A percentile compares a stretch with the other conserved stretches of the same genome.
These are phyloP conservation scores for Bruchidius siliquastri DNA, from an alignment of 2,888 invertebrate genomes.

Conservation along the genomic window DNA sequence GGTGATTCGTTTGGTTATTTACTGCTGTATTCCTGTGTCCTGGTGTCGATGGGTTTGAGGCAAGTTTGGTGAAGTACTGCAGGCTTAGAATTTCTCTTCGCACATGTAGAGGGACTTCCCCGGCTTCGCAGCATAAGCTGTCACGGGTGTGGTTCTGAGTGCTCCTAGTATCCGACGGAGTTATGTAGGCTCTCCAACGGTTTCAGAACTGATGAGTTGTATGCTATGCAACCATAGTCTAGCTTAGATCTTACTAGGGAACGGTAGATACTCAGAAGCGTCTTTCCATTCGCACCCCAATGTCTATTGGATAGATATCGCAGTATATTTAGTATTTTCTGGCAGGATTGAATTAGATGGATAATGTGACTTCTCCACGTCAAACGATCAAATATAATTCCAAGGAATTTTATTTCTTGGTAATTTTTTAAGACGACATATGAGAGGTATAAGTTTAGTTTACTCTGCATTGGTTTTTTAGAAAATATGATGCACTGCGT, in stretches of 20 bases:
- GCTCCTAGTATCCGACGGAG: constrained; percentile 1
- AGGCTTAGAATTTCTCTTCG: background rate
- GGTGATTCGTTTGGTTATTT: background rate
- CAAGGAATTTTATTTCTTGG: background rate
- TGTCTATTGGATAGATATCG: background rate
- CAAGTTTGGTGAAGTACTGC: background rate
- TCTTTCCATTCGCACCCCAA: background rate
- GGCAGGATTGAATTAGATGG: constrained; percentile 1
- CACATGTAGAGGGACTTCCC: background rate
- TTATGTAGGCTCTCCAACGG: background rate
- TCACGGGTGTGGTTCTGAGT: background rate
- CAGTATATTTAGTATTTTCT: background rate
- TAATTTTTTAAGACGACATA: background rate
- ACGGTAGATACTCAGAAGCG: background rate
- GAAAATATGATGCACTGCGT: background rate
- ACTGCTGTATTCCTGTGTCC: background rate
- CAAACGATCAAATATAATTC: background rate
- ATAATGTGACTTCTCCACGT: background rate
- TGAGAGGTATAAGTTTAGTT: background rate
- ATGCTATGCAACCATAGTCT: background rate
- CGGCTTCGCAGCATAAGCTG: background rate
- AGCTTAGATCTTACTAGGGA: background rate
- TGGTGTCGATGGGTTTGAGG: background rate
- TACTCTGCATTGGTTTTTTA: background rate
- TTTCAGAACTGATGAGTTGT: background rate